A percentile compares a stretch with the other conserved stretches of the same genome.
phyloP scores from a whole-genome alignment of 2,888 invertebrate genomes.

The Smittia aterrima region DNA sequence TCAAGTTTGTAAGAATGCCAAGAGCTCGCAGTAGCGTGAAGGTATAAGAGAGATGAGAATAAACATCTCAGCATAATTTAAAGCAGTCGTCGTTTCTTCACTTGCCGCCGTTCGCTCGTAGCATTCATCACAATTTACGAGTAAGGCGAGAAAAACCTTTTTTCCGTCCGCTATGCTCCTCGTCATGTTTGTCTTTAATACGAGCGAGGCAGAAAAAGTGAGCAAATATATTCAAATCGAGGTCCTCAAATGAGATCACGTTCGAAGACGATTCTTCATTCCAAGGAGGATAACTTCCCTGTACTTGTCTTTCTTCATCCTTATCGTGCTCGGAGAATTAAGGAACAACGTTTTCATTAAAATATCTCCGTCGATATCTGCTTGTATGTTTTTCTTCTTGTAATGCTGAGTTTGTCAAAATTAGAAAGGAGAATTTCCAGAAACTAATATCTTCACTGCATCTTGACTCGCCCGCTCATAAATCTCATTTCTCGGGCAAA shows the following conservation, averaged over 20 bases:
- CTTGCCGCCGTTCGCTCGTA: background rate
- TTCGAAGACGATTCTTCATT: constrained; percentile 37
- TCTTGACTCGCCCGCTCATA: too few species aligned
- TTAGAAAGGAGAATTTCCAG: background rate
- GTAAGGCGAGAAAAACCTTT: background rate
- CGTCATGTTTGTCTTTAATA: constrained; percentile 18
- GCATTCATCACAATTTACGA: background rate
- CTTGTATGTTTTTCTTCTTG: background rate
- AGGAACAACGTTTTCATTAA: background rate
- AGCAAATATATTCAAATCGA: background rate
- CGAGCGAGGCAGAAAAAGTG: background rate
- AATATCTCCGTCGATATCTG: background rate
- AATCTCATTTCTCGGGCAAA: too few species aligned
- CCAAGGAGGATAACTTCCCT: constrained; percentile 9
- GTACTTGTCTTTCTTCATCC: constrained; percentile 8
- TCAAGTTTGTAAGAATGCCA: background rate
- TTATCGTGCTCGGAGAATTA: background rate
- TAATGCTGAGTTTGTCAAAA: background rate
- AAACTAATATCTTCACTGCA: too few species aligned
- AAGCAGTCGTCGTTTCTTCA: background rate
- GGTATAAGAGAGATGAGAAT: background rate
- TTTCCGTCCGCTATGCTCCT: background rate
- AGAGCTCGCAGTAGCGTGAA: background rate
- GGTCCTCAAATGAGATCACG: constrained; percentile 34
- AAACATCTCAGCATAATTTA: background rate